phyloP scores from a whole-genome alignment of 1,140 invertebrate genomes.

The Heliconius eleuchia region DNA sequence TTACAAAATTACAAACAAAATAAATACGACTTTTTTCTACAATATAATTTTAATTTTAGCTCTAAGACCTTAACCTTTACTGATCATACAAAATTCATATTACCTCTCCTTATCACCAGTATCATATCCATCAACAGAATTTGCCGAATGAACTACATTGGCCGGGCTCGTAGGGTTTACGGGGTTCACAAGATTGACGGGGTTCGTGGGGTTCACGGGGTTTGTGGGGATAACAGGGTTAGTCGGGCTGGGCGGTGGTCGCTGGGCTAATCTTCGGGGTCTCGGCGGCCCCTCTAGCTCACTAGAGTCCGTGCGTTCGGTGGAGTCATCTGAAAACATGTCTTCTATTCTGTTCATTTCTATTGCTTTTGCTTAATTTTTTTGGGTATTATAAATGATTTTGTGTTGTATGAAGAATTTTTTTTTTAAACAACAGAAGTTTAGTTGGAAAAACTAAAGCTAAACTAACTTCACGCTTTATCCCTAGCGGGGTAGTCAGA shows the following conservation, averaged over 20 bases:
- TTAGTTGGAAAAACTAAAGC: too few relatives aligned
- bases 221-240: not conserved
- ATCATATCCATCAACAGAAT: constrained; percentile 8
- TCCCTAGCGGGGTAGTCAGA: too few relatives aligned
- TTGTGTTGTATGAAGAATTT: too few relatives aligned
- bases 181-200: constrained; percentile 6
- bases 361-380: not conserved
- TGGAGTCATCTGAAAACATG: constrained; percentile 58
- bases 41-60: too few relatives aligned
- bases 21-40: too few relatives aligned
- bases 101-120: constrained; percentile 10
- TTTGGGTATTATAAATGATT: not conserved
- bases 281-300: constrained; percentile 56
- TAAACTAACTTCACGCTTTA: too few relatives aligned
- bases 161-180: constrained; percentile 11
- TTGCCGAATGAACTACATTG: not conserved
- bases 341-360: constrained; percentile 25
- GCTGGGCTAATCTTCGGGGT: constrained; percentile 44
- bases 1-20: too few relatives aligned
- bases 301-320: constrained; percentile 68
- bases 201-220: not conserved
- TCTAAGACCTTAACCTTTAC: too few relatives aligned
- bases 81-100: not conserved
- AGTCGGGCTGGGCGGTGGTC: not conserved
- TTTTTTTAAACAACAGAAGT: too few relatives aligned